Evolutionary conservation across 2,797 vertebrate species (phyloP).

Genomic region (Hylomyscus alleni): DNA sequence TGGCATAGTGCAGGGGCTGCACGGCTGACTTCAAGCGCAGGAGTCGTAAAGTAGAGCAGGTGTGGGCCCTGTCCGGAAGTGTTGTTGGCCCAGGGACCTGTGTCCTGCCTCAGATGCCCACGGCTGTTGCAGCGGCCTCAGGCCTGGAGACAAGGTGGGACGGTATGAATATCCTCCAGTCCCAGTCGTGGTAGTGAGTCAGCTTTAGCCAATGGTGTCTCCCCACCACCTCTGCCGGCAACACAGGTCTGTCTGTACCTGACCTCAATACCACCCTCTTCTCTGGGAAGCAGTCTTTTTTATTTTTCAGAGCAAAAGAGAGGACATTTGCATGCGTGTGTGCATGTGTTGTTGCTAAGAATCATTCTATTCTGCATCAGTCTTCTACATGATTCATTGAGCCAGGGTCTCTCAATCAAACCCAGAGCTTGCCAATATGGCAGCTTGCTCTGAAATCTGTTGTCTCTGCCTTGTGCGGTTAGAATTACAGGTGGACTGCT

Average conservation of each 20-base stretch:
- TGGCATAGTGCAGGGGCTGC: background rate
- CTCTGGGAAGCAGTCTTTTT: background rate
- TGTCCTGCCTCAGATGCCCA: background rate
- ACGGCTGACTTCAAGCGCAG: rapidly evolving
- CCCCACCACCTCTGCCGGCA: background rate
- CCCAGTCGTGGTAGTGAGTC: background rate
- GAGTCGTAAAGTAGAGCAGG: background rate
- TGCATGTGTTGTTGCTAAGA: background rate
- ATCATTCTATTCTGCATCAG: background rate
- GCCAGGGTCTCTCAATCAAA: background rate
- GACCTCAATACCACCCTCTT: too few relatives aligned
- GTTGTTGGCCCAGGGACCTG: background rate
- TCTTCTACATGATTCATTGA: background rate
- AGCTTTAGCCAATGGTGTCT: background rate
- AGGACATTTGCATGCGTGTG: background rate
- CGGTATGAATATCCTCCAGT: background rate
- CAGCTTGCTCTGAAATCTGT: background rate
- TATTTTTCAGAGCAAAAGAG: background rate
- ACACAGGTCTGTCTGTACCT: background rate
- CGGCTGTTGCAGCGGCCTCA: background rate
- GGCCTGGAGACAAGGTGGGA: background rate
- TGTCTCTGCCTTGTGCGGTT: background rate
- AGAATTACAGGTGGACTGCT: background rate
- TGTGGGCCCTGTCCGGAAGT: background rate
- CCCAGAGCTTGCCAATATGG: background rate